Conservation (phyloP, 1,140 invertebrate genomes). For the Helicoverpa zea region DNA sequence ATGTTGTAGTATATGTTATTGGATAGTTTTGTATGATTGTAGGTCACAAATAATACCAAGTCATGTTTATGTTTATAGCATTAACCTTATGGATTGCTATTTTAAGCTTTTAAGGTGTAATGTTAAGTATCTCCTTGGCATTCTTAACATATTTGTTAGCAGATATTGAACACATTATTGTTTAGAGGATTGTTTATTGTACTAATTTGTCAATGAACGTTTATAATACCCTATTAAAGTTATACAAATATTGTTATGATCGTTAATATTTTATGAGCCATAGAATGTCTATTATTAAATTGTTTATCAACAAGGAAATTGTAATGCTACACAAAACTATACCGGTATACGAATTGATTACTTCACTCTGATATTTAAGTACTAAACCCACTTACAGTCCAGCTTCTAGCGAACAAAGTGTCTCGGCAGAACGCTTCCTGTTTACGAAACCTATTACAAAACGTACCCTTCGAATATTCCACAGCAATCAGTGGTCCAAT, state of each 20-base stretch:
- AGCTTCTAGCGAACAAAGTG: constrained; percentile 47
- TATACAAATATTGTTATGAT: neutral
- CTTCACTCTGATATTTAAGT: constrained; percentile 31
- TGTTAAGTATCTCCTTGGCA: too few species aligned
- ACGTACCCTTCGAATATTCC: constrained; percentile 64
- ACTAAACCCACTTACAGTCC: constrained; percentile 36
- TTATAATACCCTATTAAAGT: neutral
- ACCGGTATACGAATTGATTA: constrained; percentile 32
- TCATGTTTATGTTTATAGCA: too few species aligned
- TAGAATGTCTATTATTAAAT: constrained; percentile 22
- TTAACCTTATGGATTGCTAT: too few species aligned
- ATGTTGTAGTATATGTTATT: too few species aligned
- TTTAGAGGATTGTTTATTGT: neutral
- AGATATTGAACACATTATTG: too few species aligned
- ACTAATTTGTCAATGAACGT: constrained; percentile 9
- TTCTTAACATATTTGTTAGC: too few species aligned
- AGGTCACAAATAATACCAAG: too few species aligned
- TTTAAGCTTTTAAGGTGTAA: too few species aligned
- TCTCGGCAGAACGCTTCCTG: constrained; percentile 51
- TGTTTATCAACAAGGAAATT: constrained; percentile 32
- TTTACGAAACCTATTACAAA: constrained; percentile 56
- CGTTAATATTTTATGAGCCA: constrained; percentile 1
- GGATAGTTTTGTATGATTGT: too few species aligned
- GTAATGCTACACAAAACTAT: constrained; percentile 15
- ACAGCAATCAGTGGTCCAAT: constrained; percentile 65